These are phyloP conservation scores for Polymixis lichenea DNA, from an alignment of 2,888 invertebrate species.

Conservation along the genomic window DNA sequence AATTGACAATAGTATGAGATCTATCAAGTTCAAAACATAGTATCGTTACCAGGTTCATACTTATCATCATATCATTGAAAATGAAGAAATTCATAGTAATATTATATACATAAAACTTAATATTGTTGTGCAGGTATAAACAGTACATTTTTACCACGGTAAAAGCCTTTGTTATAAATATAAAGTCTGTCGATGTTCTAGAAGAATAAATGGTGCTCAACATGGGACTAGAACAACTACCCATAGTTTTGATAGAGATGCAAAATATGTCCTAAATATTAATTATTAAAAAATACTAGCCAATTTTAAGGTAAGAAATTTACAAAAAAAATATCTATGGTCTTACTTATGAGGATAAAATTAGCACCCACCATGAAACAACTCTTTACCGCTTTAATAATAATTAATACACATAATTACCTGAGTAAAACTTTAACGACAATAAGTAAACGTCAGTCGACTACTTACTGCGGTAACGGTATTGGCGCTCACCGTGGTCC, in stretches of 20 bases:
- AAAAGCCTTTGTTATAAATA: no score
- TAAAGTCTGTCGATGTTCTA: neutral
- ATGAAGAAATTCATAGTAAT: neutral
- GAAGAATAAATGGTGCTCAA: conserved; percentile 9
- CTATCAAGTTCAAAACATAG: neutral
- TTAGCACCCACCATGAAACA: conserved; percentile 4
- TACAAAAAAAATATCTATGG: neutral
- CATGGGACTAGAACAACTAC: neutral
- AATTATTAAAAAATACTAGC: neutral
- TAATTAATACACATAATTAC: no score
- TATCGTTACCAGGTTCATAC: no score
- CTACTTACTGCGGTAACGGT: no score
- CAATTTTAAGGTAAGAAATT: neutral
- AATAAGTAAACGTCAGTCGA: neutral
- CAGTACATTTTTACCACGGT: neutral
- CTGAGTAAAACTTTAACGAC: no score
- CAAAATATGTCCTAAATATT: neutral
- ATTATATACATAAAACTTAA: neutral
- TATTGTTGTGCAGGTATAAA: neutral
- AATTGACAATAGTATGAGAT: neutral
- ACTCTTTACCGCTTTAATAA: neutral
- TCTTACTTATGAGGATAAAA: neutral
- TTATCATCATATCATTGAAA: neutral
- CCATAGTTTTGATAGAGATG: neutral
- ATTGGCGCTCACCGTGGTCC: conserved; percentile 1